Evolutionary conservation across 2,113 vertebrate species (phyloP).

Genomic region (Odocoileus virginianus): DNA sequence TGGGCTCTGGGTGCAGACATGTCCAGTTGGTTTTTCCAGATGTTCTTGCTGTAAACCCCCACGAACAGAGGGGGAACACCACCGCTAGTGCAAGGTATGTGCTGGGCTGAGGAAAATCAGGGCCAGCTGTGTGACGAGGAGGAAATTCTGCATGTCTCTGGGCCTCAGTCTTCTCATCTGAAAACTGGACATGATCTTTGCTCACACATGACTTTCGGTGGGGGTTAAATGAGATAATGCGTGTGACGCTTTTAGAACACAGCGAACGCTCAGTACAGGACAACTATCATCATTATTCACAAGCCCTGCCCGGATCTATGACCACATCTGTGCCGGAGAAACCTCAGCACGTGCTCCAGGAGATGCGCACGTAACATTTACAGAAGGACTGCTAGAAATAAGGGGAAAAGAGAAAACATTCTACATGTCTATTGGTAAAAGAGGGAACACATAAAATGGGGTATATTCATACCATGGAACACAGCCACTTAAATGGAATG

Average conservation of each 20-base stretch:
- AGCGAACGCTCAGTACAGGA: background rate
- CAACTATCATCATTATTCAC: background rate
- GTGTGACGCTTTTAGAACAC: fast-evolving
- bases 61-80: background rate
- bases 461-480: background rate
- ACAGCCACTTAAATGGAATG: background rate
- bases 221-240: background rate
- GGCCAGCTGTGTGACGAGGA: background rate
- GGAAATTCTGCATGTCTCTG: background rate
- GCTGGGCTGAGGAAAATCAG: background rate
- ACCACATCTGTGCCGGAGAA: background rate
- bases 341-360: background rate
- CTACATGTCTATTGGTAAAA: background rate
- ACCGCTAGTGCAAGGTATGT: fast-evolving
- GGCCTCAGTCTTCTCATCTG: background rate
- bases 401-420: background rate
- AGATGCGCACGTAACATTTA: background rate
- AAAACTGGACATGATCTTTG: background rate
- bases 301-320: background rate
- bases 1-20: background rate
- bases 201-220: fast-evolving
- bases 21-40: background rate
- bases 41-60: background rate
- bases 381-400: background rate
- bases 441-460: background rate